Conservation (phyloP, 2,797 vertebrate species). For the Leptodactylus fallax region DNA sequence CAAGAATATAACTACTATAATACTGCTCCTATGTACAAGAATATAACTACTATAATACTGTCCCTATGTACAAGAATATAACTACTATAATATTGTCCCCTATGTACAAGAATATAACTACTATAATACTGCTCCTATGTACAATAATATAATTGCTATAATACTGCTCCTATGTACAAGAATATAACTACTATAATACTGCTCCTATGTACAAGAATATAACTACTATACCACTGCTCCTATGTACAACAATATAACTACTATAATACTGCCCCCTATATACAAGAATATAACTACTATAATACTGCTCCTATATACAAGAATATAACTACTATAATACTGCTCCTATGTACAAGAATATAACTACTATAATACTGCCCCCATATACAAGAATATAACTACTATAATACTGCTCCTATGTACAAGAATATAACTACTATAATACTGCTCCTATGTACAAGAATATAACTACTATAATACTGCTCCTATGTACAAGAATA, state of each 20-base stretch:
- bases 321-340: slow-evolving; percentile 3
- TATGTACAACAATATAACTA: slow-evolving; percentile 8
- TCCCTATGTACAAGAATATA: no score
- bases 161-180: neutral
- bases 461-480: slow-evolving; percentile 21
- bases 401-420: slow-evolving; percentile 2
- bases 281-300: slow-evolving; percentile 14
- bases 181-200: slow-evolving; percentile 6
- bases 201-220: neutral
- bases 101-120: neutral
- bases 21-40: no score
- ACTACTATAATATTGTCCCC: no score
- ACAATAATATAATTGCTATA: neutral
- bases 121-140: neutral
- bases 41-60: no score
- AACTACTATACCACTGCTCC: neutral
- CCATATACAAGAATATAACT: neutral
- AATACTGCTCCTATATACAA: slow-evolving; percentile 4
- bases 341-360: neutral
- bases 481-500: neutral
- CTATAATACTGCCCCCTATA: slow-evolving; percentile 5
- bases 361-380: slow-evolving; percentile 1
- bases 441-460: slow-evolving; percentile 2
- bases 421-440: slow-evolving; percentile 22
- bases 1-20: no score